Conservation (phyloP, 2,888 invertebrate species). For the Cryptocephalus moraei region DNA sequence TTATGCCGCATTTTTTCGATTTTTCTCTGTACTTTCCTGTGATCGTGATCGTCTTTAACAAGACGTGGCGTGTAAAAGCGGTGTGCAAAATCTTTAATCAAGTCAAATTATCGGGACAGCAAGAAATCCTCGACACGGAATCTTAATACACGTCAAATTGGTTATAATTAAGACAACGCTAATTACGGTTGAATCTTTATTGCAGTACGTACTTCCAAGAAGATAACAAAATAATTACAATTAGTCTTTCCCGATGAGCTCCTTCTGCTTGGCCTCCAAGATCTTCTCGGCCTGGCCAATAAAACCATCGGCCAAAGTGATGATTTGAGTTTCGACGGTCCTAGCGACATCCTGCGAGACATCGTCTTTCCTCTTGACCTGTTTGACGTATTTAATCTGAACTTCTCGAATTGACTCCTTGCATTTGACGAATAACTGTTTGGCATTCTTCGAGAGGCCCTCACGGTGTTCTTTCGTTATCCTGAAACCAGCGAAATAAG, state of each 20-base stretch:
- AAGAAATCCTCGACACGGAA: no score
- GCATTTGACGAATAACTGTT: slow-evolving; percentile 66
- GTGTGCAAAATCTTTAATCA: no score
- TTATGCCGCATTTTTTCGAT: no score
- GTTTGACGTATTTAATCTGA: slow-evolving; percentile 62
- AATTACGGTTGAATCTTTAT: no score
- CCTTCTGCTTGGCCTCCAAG: slow-evolving; percentile 60
- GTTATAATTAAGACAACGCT: no score
- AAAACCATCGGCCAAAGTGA: slow-evolving; percentile 57
- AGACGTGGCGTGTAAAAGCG: no score
- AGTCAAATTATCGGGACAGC: no score
- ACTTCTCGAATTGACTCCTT: slow-evolving; percentile 66
- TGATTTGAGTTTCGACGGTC: slow-evolving; percentile 60
- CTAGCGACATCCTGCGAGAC: slow-evolving; percentile 61
- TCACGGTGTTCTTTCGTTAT: slow-evolving; percentile 92
- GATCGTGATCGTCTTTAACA: no score
- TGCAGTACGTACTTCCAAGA: no score
- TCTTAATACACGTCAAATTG: no score
- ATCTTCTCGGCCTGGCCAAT: slow-evolving; percentile 53
- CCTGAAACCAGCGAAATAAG: slow-evolving; percentile 20
- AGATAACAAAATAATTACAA: background rate
- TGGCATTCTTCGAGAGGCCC: slow-evolving; percentile 78
- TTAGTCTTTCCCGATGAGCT: slow-evolving; percentile 53
- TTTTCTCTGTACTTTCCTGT: no score
- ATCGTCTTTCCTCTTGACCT: slow-evolving; percentile 57